A percentile compares a stretch with the other conserved stretches of the same genome.
These are phyloP conservation scores for Scaptomyza graminum DNA, from an alignment of 1,140 invertebrate species.

Conservation along the genomic window DNA sequence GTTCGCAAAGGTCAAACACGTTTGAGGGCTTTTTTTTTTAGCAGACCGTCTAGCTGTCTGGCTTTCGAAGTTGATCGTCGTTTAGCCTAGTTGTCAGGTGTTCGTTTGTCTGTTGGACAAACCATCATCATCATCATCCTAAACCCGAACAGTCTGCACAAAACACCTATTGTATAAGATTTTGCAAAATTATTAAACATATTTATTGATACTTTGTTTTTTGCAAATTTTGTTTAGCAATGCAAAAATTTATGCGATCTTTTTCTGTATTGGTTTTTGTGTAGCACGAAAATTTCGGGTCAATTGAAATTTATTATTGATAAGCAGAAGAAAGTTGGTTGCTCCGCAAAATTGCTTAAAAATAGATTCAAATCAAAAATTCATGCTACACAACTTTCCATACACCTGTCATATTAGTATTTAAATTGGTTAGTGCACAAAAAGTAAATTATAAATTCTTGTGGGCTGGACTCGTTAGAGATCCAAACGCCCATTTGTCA, in stretches of 20 bases:
- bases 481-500: conserved; percentile 10
- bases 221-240: conserved; percentile 26
- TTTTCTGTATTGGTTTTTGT: neutral
- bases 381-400: too few species aligned
- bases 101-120: neutral
- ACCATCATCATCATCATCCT: neutral
- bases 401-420: neutral
- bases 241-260: conserved; percentile 31
- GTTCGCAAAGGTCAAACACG: conserved; percentile 31
- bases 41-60: neutral
- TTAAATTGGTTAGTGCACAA: neutral
- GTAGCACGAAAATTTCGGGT: neutral
- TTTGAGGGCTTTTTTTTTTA: neutral
- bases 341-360: conserved; percentile 1
- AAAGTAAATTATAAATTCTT: neutral
- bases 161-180: conserved; percentile 8
- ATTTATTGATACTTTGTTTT: conserved; percentile 13
- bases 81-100: conserved; percentile 4
- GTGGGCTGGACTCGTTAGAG: conserved; percentile 14
- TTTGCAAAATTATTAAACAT: conserved; percentile 24
- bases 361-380: too few species aligned
- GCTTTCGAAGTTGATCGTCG: conserved; percentile 8
- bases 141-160: neutral
- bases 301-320: conserved; percentile 14
- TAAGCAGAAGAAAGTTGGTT: conserved; percentile 28